Percentiles rank a stretch among this genome's conserved stretches.
Conservation (phyloP, 2,113 vertebrate genomes). For the Meles meles region DNA sequence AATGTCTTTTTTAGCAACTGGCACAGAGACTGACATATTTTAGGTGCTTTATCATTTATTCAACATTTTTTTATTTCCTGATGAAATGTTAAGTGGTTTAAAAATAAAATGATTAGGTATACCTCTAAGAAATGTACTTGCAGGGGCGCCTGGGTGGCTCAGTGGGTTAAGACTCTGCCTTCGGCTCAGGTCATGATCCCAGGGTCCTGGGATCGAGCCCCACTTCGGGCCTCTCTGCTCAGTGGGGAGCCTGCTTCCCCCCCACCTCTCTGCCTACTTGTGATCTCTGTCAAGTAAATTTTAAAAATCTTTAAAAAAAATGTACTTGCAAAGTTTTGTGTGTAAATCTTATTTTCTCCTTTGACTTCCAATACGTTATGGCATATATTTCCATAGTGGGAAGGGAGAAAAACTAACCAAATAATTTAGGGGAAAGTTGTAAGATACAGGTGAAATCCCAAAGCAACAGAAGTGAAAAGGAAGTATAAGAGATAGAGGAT, state of each 20-base stretch:
- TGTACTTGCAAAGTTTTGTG: not conserved
- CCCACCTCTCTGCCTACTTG: too few relatives aligned
- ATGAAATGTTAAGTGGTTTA: not conserved
- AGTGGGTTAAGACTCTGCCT: too few relatives aligned
- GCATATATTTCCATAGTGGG: not conserved
- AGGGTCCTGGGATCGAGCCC: too few relatives aligned
- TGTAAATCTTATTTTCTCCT: not conserved
- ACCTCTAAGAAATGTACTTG: not conserved
- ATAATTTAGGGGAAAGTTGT: not conserved
- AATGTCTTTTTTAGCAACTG: not conserved
- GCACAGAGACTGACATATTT: not conserved
- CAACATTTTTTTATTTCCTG: not conserved
- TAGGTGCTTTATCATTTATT: not conserved
- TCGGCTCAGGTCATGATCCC: too few relatives aligned
- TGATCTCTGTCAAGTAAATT: too few relatives aligned
- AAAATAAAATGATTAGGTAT: not conserved
- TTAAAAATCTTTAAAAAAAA: not conserved
- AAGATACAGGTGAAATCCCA: not conserved
- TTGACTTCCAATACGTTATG: not conserved
- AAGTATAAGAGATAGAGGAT: not conserved
- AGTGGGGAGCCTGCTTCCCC: too few relatives aligned
- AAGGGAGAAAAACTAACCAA: not conserved
- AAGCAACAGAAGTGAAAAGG: not conserved
- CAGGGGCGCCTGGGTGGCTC: not conserved
- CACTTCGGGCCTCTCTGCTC: too few relatives aligned